phyloP scores from a whole-genome alignment of 2,797 vertebrate genomes.

The Pipistrellus kuhlii region DNA sequence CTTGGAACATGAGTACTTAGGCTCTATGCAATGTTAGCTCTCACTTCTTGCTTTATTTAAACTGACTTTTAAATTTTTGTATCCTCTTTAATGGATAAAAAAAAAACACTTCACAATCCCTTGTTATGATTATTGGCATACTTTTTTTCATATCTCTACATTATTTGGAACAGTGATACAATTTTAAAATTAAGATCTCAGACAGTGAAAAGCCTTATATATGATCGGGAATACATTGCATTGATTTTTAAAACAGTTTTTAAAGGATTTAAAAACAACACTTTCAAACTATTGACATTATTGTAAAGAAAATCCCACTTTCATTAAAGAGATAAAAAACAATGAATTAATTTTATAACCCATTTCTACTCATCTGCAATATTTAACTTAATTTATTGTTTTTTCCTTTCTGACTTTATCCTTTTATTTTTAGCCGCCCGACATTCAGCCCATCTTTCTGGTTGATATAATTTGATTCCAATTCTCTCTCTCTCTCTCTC shows the following conservation, averaged over 20 bases:
- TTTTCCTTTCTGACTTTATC: not conserved
- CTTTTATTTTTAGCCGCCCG: not conserved
- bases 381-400: constrained; percentile 25
- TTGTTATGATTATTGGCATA: not conserved
- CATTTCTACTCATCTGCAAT: constrained; percentile 32
- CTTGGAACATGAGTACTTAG: not conserved
- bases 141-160: not conserved
- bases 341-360: constrained; percentile 30
- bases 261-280: not conserved
- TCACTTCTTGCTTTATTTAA: not conserved
- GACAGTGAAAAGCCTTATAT: not conserved
- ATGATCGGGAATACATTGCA: not conserved
- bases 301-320: constrained; percentile 57
- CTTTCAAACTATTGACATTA: constrained; percentile 39
- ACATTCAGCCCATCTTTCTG: not conserved
- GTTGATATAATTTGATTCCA: not conserved
- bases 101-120: not conserved
- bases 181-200: constrained; percentile 8
- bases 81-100: not conserved
- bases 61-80: not conserved
- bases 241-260: constrained; percentile 22
- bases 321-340: constrained; percentile 50
- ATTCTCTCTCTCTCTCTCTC: not conserved
- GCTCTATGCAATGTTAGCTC: not conserved
- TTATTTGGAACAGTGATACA: not conserved